Evolutionary conservation across 1,140 invertebrate species (phyloP).

Genomic region (Hyphantria cunea): DNA sequence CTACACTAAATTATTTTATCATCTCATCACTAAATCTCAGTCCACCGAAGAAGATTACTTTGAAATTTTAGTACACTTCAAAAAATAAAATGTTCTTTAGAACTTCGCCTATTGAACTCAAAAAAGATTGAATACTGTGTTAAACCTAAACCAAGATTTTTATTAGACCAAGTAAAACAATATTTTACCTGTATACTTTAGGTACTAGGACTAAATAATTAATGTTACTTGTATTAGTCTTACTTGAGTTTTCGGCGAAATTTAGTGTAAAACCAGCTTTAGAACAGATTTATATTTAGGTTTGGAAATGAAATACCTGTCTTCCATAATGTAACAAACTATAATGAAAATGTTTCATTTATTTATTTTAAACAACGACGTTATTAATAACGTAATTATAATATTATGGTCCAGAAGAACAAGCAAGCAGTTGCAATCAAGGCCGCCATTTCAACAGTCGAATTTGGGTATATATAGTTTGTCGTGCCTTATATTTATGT

Average conservation of each 20-base stretch:
- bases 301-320: slow-evolving; percentile 16
- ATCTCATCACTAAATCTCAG: not conserved
- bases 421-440: too few relatives aligned
- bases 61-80: not conserved
- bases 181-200: slow-evolving; percentile 2
- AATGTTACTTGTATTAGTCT: slow-evolving; percentile 2
- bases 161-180: not conserved
- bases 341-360: slow-evolving; percentile 1
- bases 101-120: slow-evolving; percentile 2
- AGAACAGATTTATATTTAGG: slow-evolving; percentile 8
- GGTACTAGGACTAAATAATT: not conserved
- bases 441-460: too few relatives aligned
- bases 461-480: slow-evolving; percentile 12
- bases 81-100: slow-evolving; percentile 1
- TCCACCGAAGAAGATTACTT: not conserved
- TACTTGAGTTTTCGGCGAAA: not conserved
- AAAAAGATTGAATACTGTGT: not conserved
- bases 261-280: slow-evolving; percentile 8
- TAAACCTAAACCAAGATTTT: not conserved
- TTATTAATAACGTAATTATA: slow-evolving; percentile 17
- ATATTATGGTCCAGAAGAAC: slow-evolving; percentile 1
- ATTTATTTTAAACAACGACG: not conserved
- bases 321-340: slow-evolving; percentile 8
- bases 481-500: slow-evolving; percentile 15
- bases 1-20: not conserved